Conservation (phyloP, 2,888 invertebrate species). For the Vesta saturnalis region DNA sequence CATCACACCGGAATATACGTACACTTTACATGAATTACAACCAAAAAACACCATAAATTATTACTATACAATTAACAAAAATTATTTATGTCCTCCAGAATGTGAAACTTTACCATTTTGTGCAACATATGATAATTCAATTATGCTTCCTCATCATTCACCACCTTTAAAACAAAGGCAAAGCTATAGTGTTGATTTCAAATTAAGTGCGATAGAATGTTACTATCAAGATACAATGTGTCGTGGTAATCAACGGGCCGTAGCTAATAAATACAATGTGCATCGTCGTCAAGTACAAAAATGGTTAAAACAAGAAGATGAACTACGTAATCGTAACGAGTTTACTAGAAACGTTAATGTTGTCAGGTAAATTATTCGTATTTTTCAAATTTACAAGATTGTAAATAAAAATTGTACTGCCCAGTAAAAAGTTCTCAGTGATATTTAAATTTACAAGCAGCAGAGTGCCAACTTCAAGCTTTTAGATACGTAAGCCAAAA, state of each 20-base stretch:
- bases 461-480: constrained; percentile 6
- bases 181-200: constrained; percentile 65
- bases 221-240: constrained; percentile 65
- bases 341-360: constrained; percentile 53
- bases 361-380: constrained; percentile 25
- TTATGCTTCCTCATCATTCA: constrained; percentile 29
- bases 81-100: constrained; percentile 45
- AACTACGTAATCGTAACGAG: constrained; percentile 56
- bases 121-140: constrained; percentile 48
- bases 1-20: constrained; percentile 52
- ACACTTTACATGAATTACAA: constrained; percentile 60
- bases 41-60: constrained; percentile 61
- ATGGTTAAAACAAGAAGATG: constrained; percentile 67
- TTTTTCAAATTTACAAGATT: neutral
- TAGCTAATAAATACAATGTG: constrained; percentile 63
- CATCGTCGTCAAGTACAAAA: constrained; percentile 65
- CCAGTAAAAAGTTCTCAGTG: neutral
- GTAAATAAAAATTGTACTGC: constrained; percentile 5
- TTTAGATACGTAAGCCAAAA: constrained; percentile 22
- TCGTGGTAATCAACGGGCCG: constrained; percentile 63
- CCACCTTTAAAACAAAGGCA: constrained; percentile 56
- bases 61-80: constrained; percentile 61
- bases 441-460: constrained; percentile 7
- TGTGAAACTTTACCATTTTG: constrained; percentile 41
- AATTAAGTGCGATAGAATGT: constrained; percentile 66